Percentiles rank a stretch among this genome's conserved stretches.
Conservation (phyloP, 2,888 invertebrate genomes). For the Crepidodera aurea region DNA sequence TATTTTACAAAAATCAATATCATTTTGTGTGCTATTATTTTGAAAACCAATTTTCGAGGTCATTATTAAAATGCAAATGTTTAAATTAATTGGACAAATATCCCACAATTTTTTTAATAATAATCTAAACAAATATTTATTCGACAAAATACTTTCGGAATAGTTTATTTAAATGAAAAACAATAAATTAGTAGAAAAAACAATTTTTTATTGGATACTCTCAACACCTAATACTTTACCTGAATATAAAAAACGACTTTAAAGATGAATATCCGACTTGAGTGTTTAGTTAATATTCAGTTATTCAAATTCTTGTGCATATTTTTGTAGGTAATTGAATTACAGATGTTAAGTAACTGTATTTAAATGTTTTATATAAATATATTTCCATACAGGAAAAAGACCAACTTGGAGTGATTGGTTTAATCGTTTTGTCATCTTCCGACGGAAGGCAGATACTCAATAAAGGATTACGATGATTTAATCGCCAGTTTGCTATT, state of each 20-base stretch:
- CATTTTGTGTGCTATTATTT: no score
- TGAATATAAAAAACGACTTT: background rate
- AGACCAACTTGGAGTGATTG: background rate
- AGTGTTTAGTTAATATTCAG: conserved; percentile 26
- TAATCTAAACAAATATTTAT: no score
- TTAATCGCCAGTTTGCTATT: background rate
- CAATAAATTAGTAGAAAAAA: no score
- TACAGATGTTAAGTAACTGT: conserved; percentile 31
- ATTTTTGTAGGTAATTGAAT: conserved; percentile 28
- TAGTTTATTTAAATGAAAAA: no score
- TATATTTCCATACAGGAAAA: conserved; percentile 18
- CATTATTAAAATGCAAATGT: no score
- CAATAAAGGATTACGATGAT: conserved; percentile 2
- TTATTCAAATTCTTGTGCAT: conserved; percentile 30
- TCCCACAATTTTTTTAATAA: no score
- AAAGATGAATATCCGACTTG: conserved; percentile 20
- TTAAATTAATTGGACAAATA: no score
- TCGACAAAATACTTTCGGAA: no score
- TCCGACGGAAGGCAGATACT: conserved; percentile 20
- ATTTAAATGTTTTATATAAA: conserved; percentile 24
- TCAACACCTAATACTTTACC: background rate
- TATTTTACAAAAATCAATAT: no score
- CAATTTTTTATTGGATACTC: no score
- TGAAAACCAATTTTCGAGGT: no score
- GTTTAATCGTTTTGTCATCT: conserved; percentile 6